Base-by-base conservation (phyloP, 1,140 invertebrate species). In the Paramacrobiotus metropolitanus region DNA sequence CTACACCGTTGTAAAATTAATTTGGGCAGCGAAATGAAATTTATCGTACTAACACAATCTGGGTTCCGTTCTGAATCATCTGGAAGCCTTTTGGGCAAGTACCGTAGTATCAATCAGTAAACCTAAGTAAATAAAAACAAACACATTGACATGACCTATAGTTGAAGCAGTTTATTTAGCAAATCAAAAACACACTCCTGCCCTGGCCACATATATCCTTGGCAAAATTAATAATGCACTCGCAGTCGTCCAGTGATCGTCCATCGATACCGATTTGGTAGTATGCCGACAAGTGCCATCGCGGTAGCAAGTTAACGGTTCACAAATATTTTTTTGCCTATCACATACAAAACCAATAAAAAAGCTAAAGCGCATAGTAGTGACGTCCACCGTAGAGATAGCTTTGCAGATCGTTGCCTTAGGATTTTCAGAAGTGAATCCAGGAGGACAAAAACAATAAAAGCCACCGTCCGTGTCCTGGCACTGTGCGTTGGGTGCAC, bases 401-500 rank as follows among this genome's bases (percentile, higher is more conserved):
- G n/a, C n/a, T n/a, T n/a, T n/a, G n/a, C n/a, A n/a, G n/a, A n/a
- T n/a, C n/a, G n/a, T n/a, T n/a, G n/a, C n/a, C n/a, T n/a, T n/a
- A n/a, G n/a, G n/a, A n/a, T 40, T 40, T 40, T 40, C 9, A 40
- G n/a, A 40, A 0, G 9, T 40, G 0, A 40, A 40, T 40, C n/a
- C 9, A n/a, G 0, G 34, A 0, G 34, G 9, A 9, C 9, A 9
- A 40, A 40, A 40, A 40, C 48, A 55, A 24, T 15, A 20, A 24
- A 20, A 55, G 24, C 48, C 28, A 20, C 48, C 48, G 9, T 20
- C 48, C 0, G 48, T 55, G 24, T 90, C 86, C 21, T 85, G 79
- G 68, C 87, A 92, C 71, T 87, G 84, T 0, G 86, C 87, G 71
- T 91, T 89, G 70, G 87, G 89, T 21, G 81, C 75, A 67, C 86